These are phyloP conservation scores for Rhea americana DNA, from an alignment of 2,113 vertebrate species.

Conservation along the genomic window DNA sequence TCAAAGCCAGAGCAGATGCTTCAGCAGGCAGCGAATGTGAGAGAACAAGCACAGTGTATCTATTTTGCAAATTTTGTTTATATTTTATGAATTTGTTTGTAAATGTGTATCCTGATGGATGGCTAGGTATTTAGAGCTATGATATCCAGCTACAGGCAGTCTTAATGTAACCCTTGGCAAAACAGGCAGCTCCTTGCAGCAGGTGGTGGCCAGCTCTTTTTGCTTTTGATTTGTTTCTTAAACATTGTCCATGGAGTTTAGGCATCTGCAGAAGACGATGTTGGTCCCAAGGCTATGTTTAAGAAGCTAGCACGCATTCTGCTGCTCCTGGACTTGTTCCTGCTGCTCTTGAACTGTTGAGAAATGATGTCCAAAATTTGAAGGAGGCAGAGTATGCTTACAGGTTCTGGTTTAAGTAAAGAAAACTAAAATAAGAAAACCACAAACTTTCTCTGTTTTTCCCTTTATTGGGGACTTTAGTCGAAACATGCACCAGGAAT, in stretches of 20 bases:
- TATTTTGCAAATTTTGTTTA: background rate
- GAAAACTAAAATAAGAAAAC: constrained; percentile 26
- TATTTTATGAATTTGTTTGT: background rate
- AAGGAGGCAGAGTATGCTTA: background rate
- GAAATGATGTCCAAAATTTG: background rate
- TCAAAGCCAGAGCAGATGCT: background rate
- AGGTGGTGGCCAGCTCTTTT: background rate
- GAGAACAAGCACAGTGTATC: background rate
- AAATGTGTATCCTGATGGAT: background rate
- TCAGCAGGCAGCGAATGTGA: background rate
- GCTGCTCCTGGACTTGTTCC: background rate
- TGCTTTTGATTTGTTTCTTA: constrained; percentile 32
- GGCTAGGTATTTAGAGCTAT: background rate
- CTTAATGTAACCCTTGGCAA: background rate
- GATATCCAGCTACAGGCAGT: background rate
- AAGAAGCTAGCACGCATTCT: background rate
- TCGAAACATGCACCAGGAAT: background rate
- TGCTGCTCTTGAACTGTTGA: background rate
- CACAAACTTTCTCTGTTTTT: background rate
- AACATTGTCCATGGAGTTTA: background rate
- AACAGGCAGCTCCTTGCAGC: background rate
- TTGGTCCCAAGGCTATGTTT: background rate
- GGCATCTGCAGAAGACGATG: background rate
- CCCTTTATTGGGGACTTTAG: background rate
- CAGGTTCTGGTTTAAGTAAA: background rate